Conservation (phyloP, 2,113 vertebrate genomes). For the Capricornis sumatraensis region DNA sequence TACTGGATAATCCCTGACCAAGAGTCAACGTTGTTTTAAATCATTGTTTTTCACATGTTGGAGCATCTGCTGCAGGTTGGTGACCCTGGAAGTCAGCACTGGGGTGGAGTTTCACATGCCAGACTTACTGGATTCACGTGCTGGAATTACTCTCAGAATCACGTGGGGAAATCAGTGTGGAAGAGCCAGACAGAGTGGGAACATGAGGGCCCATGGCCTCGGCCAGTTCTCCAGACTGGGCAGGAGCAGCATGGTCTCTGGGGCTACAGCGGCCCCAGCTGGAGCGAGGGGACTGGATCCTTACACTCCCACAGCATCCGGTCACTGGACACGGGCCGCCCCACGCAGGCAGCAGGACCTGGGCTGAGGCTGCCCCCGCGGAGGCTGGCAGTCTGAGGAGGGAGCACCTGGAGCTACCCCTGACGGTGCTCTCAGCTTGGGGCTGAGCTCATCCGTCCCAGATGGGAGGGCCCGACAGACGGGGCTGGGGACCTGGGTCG, state of each 20-base stretch:
- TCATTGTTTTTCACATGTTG: background rate
- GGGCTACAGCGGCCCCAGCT: background rate
- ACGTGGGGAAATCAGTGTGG: rapidly evolving
- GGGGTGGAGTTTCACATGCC: background rate
- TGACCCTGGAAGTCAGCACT: background rate
- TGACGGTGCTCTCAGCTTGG: background rate
- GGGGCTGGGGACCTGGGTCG: background rate
- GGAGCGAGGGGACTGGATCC: background rate
- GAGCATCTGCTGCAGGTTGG: background rate
- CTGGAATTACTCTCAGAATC: background rate
- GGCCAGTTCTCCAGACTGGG: background rate
- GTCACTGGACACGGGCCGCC: background rate
- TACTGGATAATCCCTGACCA: background rate
- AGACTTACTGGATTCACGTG: background rate
- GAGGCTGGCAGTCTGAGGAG: rapidly evolving
- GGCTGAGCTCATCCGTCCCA: background rate
- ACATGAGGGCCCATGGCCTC: rapidly evolving
- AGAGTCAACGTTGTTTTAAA: background rate
- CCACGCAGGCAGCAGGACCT: rapidly evolving
- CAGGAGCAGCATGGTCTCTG: background rate
- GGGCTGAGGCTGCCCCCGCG: background rate
- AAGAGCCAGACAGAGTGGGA: background rate
- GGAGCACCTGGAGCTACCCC: background rate
- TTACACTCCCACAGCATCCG: background rate
- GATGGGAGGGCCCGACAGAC: rapidly evolving